Percentiles rank a stretch among this genome's conserved stretches.
Evolutionary conservation across 2,888 invertebrate species (phyloP).

Genomic region (Villa cingulata): DNA sequence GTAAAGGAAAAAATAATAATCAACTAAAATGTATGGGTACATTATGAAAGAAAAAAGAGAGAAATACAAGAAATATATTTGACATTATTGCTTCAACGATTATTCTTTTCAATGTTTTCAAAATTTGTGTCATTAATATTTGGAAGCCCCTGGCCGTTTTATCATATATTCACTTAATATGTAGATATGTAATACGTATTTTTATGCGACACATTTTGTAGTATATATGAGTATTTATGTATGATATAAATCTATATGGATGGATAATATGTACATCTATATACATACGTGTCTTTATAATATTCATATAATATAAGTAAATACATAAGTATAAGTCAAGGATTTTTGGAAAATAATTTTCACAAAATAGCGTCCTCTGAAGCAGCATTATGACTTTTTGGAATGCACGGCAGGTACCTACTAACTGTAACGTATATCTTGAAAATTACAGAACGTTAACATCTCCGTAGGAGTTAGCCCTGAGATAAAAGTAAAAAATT

Average conservation of each 20-base stretch:
- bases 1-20: too few relatives aligned
- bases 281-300: not conserved
- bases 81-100: slow-evolving; percentile 5
- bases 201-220: too few relatives aligned
- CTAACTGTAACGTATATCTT: not conserved
- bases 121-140: slow-evolving; percentile 8
- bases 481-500: slow-evolving; percentile 7
- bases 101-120: not conserved
- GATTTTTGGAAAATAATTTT: slow-evolving; percentile 7
- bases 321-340: not conserved
- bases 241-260: too few relatives aligned
- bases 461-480: slow-evolving; percentile 11
- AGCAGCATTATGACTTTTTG: slow-evolving; percentile 12
- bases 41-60: slow-evolving; percentile 1
- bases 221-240: too few relatives aligned
- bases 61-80: slow-evolving; percentile 4
- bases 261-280: not conserved
- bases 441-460: slow-evolving; percentile 11
- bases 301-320: too few relatives aligned
- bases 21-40: too few relatives aligned
- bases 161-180: not conserved
- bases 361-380: slow-evolving; percentile 3
- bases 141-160: slow-evolving; percentile 6
- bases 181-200: too few relatives aligned
- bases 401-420: slow-evolving; percentile 10